A percentile compares a stretch with the other conserved stretches of the same genome.
phyloP scores from a whole-genome alignment of 2,113 vertebrate genomes.

The Smithornis capensis region DNA sequence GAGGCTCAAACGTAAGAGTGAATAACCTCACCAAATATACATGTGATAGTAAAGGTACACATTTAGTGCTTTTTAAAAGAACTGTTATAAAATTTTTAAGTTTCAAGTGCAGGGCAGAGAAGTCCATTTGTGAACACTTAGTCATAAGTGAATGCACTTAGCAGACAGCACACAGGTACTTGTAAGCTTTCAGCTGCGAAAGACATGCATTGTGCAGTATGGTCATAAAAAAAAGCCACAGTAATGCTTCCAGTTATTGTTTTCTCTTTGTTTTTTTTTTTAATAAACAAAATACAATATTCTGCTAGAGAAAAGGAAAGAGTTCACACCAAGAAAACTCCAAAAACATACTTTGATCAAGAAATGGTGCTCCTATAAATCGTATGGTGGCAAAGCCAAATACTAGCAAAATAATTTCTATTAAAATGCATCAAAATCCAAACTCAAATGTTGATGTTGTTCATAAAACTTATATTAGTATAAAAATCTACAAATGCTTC shows the following conservation, averaged over 20 bases:
- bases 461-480: background rate
- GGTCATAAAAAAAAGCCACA: background rate
- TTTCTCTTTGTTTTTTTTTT: background rate
- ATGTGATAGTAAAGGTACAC: background rate
- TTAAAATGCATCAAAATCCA: background rate
- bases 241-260: background rate
- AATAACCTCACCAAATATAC: background rate
- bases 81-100: background rate
- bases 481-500: slow-evolving; percentile 11
- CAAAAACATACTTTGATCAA: background rate
- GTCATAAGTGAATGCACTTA: background rate
- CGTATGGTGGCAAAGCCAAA: background rate
- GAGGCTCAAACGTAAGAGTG: background rate
- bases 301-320: background rate
- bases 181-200: background rate
- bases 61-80: background rate
- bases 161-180: slow-evolving; percentile 10
- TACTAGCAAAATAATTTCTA: background rate
- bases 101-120: slow-evolving; percentile 5
- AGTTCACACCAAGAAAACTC: background rate
- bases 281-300: background rate
- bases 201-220: background rate
- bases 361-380: background rate
- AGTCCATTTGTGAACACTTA: background rate
- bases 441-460: background rate